Evolutionary conservation across 2,888 invertebrate species (phyloP), one percentile per base, ranked within the genome.

Genomic region (Zaprionus lineosus): DNA sequence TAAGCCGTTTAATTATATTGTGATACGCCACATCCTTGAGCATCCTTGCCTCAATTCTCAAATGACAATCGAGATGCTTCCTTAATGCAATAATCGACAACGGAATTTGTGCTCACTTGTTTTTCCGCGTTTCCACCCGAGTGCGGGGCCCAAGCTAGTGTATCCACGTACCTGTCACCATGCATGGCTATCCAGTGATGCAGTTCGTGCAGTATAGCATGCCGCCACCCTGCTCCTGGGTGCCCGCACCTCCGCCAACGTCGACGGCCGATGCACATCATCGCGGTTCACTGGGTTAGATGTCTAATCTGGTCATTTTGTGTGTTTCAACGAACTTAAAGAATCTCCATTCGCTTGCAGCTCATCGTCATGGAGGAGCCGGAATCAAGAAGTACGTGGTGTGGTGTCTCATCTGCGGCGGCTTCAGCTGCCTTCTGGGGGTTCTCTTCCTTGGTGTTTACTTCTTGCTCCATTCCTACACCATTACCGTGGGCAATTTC

Each of bases 321-420:
- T 5, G 0, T 3, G 2, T 0, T 2, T 33, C 40, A n/a, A n/a
- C 6, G 12, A 37, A 47, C 19, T 7, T 50, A n/a, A 15, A 40
- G 26, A 18, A 0, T 37, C 2, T 47, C 15, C 47, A 60, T 79
- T 90, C 48, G 59, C 79, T 90, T 84, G 12, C 89, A 86, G 90
- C 89, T 64, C 88, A 90, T 70, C 88, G 89, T 47, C 88, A 89
- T 67, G 88, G 89, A n/a, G n/a, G n/a, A 59, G 85, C 89, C 9
- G 91, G 91, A 59, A 91, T 93, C 39, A 91, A 92, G 84, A 95
- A 95, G 89, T 95, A 95, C 89, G 94, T 95, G 62, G 92, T 95
- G 61, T 93, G 95, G 91, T 95, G 95, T 87, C 93, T 94, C 78
- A 93, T 94, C 50, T 95, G 95, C 82, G 95, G 95, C 34, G 93